Conservation (phyloP, 1,140 invertebrate genomes). For the Drosophila ananassae region DNA sequence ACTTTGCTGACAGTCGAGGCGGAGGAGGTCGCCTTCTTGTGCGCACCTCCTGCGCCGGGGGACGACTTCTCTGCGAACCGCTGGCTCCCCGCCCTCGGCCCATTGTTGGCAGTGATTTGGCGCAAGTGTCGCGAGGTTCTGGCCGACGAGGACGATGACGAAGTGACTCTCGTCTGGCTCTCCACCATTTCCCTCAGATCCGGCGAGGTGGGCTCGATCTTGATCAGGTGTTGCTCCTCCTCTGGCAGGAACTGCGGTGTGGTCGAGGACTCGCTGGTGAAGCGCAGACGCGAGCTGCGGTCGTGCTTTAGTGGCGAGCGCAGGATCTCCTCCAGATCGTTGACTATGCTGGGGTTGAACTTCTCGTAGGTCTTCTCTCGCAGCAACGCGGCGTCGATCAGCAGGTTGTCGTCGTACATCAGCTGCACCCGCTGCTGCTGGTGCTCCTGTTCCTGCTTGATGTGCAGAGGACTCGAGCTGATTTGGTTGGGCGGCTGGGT, state of each 20-base stretch:
- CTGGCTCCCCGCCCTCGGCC: conserved; percentile 29
- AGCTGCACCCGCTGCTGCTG: conserved; percentile 58
- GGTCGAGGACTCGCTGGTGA: conserved; percentile 74
- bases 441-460: conserved; percentile 76
- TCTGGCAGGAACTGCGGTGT: conserved; percentile 71
- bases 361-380: conserved; percentile 73
- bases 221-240: conserved; percentile 75
- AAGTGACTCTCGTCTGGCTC: conserved; percentile 57
- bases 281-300: conserved; percentile 62
- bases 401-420: conserved; percentile 71
- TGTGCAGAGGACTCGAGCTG: conserved; percentile 78
- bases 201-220: conserved; percentile 78
- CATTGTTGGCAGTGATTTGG: conserved; percentile 55
- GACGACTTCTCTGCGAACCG: conserved; percentile 24
- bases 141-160: conserved; percentile 45
- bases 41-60: neutral
- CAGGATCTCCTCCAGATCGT: conserved; percentile 82
- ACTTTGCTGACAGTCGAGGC: conserved; percentile 23
- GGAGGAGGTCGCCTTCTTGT: conserved; percentile 34
- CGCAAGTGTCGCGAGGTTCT: conserved; percentile 64
- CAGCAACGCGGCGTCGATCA: conserved; percentile 63
- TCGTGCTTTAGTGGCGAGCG: conserved; percentile 78
- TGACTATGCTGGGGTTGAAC: conserved; percentile 78
- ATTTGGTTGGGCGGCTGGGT: conserved; percentile 79
- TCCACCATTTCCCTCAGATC: conserved; percentile 73